phyloP scores from a whole-genome alignment of 2,113 vertebrate genomes.

The Tamias sibiricus region DNA sequence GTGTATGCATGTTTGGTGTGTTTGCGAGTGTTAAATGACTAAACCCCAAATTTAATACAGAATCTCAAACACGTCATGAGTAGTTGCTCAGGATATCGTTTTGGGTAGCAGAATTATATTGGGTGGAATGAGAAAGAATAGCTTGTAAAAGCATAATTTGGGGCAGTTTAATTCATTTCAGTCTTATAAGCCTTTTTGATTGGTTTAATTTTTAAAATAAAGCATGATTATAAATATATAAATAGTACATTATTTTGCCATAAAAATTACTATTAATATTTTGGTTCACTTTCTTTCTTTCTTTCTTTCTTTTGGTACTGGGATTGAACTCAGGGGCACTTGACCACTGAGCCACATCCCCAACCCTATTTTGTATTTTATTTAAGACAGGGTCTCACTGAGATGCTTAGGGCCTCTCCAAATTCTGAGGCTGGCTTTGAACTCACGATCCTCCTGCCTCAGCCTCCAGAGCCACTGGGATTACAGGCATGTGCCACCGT shows the following conservation, averaged over 20 bases:
- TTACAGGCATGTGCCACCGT: no score
- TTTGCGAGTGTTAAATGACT: not conserved
- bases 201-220: constrained; percentile 18
- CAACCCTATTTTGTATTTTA: no score
- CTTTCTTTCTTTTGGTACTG: no score
- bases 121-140: not conserved
- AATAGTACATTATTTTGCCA: not conserved
- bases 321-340: no score
- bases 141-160: not conserved
- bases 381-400: no score
- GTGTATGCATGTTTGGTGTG: not conserved
- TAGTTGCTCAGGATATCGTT: not conserved
- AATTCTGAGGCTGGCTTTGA: no score
- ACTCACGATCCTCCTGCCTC: no score
- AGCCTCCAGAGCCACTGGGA: no score
- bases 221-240: not conserved
- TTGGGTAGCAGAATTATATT: not conserved
- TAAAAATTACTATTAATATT: not conserved
- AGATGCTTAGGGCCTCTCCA: no score
- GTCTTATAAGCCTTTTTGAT: not conserved
- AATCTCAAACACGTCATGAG: not conserved
- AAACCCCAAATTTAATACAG: not conserved
- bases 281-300: not conserved
- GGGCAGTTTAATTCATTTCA: not conserved
- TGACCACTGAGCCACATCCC: no score